These are phyloP conservation scores for Rhinella marina DNA, from an alignment of 2,797 vertebrate genomes.

Conservation along the genomic window DNA sequence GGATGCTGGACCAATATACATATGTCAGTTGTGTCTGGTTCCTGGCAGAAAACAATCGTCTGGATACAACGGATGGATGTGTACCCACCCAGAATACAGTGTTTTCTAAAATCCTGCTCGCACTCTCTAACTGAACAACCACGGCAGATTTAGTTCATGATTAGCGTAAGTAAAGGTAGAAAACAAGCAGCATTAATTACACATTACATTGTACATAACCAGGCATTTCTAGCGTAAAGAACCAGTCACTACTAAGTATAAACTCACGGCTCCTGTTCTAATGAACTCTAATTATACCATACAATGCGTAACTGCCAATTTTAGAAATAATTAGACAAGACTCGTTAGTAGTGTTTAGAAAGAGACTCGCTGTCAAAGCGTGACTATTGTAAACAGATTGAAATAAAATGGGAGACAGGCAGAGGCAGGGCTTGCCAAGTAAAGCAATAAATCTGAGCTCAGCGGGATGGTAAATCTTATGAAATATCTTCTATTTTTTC, in stretches of 20 bases:
- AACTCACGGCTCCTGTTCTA: conserved; percentile 30
- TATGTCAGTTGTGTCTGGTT: too few species aligned
- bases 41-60: too few species aligned
- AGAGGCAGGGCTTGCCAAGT: conserved; percentile 5
- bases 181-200: conserved; percentile 30
- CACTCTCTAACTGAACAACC: not conserved
- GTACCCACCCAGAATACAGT: not conserved
- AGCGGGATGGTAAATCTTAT: not conserved
- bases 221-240: conserved; percentile 20
- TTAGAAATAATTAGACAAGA: conserved; percentile 57
- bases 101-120: not conserved
- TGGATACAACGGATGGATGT: too few species aligned
- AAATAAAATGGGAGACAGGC: conserved; percentile 11
- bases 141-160: not conserved
- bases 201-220: conserved; percentile 25
- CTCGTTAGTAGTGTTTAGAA: conserved; percentile 51
- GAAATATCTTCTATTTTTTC: not conserved
- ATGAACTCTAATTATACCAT: conserved; percentile 55
- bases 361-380: conserved; percentile 50
- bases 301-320: conserved; percentile 54
- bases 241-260: conserved; percentile 23
- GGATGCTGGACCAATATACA: too few species aligned
- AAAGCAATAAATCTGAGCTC: conserved; percentile 1
- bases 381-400: conserved; percentile 45
- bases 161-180: not conserved